Evolutionary conservation across 2,113 vertebrate species (phyloP).

Genomic region (Pollachius pollachius): DNA sequence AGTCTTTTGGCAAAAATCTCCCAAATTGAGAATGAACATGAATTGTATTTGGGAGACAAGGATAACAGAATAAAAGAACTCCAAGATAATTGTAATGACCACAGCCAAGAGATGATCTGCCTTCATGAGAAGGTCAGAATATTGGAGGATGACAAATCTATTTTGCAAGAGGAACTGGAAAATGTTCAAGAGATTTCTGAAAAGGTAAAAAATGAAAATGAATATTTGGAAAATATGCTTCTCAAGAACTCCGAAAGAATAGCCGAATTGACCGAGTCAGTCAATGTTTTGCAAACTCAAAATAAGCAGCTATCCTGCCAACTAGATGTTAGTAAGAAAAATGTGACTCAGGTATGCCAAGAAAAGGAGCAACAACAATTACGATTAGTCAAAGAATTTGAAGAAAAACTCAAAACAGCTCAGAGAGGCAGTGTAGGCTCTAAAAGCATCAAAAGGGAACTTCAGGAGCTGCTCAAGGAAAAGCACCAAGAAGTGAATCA

Average conservation of each 20-base stretch:
- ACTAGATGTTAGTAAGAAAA: slow-evolving; percentile 69
- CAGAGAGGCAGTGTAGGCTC: slow-evolving; percentile 77
- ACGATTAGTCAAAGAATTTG: slow-evolving; percentile 75
- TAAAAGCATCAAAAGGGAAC: slow-evolving; percentile 79
- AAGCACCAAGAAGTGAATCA: slow-evolving; percentile 86
- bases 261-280: slow-evolving; percentile 73
- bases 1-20: slow-evolving; percentile 55
- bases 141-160: slow-evolving; percentile 83
- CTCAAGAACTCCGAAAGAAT: slow-evolving; percentile 79
- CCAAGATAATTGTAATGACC: slow-evolving; percentile 51
- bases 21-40: slow-evolving; percentile 52
- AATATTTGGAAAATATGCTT: slow-evolving; percentile 81
- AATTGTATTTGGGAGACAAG: slow-evolving; percentile 60
- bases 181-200: slow-evolving; percentile 79
- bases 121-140: slow-evolving; percentile 82
- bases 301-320: slow-evolving; percentile 71
- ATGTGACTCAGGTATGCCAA: slow-evolving; percentile 57
- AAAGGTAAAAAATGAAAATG: slow-evolving; percentile 84
- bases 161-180: slow-evolving; percentile 86
- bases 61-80: slow-evolving; percentile 61
- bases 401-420: slow-evolving; percentile 80
- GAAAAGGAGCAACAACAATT: slow-evolving; percentile 81
- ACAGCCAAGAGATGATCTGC: slow-evolving; percentile 68
- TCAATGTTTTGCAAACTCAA: slow-evolving; percentile 69
- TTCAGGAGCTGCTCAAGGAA: slow-evolving; percentile 84